Evolutionary conservation across 2,113 vertebrate genomes (phyloP), one percentile per base, ranked within the genome.

Genomic region (Phodopus roborovskii): DNA sequence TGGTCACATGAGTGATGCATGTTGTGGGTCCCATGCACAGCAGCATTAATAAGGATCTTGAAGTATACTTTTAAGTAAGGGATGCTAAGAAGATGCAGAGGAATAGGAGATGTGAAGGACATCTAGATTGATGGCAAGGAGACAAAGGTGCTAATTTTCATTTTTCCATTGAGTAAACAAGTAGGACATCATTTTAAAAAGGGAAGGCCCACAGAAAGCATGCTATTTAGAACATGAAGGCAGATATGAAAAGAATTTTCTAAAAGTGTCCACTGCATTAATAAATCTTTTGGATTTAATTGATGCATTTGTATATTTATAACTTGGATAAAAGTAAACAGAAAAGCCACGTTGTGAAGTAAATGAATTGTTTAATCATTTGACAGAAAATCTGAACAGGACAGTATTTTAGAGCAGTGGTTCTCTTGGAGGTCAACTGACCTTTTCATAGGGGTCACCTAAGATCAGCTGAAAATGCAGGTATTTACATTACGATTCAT

Each of bases 211-310:
- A 39, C 45, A 85, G 84, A 96, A 96, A 92, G 71, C 45, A 48
- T 71, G 36, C 42, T 42, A 45, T 74, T 92, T 77, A 77, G 71
- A 64, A 84, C 53, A 39, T 73, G n/a, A 82, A 85, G 74, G 30
- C 48, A 92, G 78, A 84, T 85, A 89, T 39, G 56, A 78, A 92
- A 50, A 94, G 50, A 94, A 88, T 71, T 84, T 42, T 13, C 88
- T 91, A 39, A 77, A 75, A 91, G 45, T 53, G 10, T 62, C 53
- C 81, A 36, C 58, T 87, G 58, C 11, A 62, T 71, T 71, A 85
- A 78, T 71, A 85, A 92, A 92, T 73, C 26, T 79, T 85, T 79
- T 78, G n/a, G 24, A 68, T 58, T 77, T 92, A 66, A 79, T 86
- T 85, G 90, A 48, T 36, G 45, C 5, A 79, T 93, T 82, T 15